Base-by-base conservation (phyloP, 2,797 vertebrate genomes). In the Arctocebus calabarensis region DNA sequence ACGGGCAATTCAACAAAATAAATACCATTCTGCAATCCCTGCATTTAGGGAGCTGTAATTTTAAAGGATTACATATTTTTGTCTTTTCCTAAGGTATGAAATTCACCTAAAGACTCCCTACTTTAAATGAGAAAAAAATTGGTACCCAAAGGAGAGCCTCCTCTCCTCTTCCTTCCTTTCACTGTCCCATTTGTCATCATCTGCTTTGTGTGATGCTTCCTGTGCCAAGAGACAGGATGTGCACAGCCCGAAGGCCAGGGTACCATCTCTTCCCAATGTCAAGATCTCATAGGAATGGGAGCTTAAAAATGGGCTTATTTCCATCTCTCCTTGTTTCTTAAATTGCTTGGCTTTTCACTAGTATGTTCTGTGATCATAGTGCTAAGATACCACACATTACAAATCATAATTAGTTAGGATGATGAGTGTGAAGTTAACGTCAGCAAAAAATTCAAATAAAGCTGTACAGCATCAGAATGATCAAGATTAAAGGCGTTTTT, bases 1-100 rank as follows among this genome's bases (percentile, higher is more conserved):
- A 62, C 14, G 34, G 84, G 74, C 9, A 43, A 70, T 78, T 88
- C 29, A 52, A 4, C 23, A 20, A 37, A 43, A 4, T 23, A 20
- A 37, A 90, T 59, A n/a, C 22, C 9, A 84, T 23, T 16, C 32
- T 29, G 84, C 20, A 62, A 7, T 75, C 10, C n/a, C 34, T 55
- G 48, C 40, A 10, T 79, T 81, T 55, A 68, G 78, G 75, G 73
- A 75, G 32, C 68, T 45, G 16, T 70, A 48, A 55, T 57, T 89
- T 61, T 62, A 75, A 86, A 74, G 52, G 55, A 88, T 27, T 68
- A n/a, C n/a, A 40, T 62, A 61, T 74, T 84, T 83, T 32, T 84
- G 8, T 81, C 43, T 90, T 87, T 25, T 25, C 59, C 1, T 87
- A 34, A 87, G 64, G 40, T 52, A 34, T n/a, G 68, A 91, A 71